Evolutionary conservation across 2,113 vertebrate genomes (phyloP), one percentile per base, ranked within the genome.

Genomic region (Spheniscus mendiculus): DNA sequence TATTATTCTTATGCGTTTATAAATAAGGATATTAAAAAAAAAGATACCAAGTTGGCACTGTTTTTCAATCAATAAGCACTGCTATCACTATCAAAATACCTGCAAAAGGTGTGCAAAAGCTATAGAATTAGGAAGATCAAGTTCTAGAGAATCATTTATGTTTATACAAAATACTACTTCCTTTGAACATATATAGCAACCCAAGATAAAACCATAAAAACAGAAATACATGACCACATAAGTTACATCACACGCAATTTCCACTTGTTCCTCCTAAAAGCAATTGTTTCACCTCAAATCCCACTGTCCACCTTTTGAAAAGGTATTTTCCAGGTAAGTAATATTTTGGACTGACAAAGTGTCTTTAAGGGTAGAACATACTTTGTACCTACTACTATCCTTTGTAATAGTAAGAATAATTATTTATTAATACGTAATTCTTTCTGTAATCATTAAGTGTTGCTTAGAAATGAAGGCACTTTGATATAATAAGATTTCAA

Each of bases 171-270:
- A 52, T 56, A 34, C 11, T 79, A 50, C 40, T 58, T 92, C 61
- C 92, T 95, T 86, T 78, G 38, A 72, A 36, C 7, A 88, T 56
- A 74, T 12, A 67, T 6, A 96, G 79, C 29, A 96, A 93, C 15
- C 8, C 29, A 79, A 97, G 40, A 70, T 49, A 95, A 95, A 98
- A 66, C 61, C 63, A 27, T 70, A 79, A 93, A 91, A 83, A 6
- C 10, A 89, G 72, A 71, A 95, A n/a, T 26, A 88, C 32, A 74
- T 3, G 12, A 95, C 53, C 47, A 91, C 47, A 49, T 19, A 26
- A 21, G 82, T 89, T 56, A 87, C 9, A 94, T 82, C 17, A 36
- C 61, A 42, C 56, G 93, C 11, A 69, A 38, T 42, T 95, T 80
- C 65, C 36, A 90, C 59, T 85, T 77, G 49, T 83, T 83, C 88